Evolutionary conservation across 2,797 vertebrate species (phyloP), one percentile per base, ranked within the genome.

Genomic region (Cygnus olor): DNA sequence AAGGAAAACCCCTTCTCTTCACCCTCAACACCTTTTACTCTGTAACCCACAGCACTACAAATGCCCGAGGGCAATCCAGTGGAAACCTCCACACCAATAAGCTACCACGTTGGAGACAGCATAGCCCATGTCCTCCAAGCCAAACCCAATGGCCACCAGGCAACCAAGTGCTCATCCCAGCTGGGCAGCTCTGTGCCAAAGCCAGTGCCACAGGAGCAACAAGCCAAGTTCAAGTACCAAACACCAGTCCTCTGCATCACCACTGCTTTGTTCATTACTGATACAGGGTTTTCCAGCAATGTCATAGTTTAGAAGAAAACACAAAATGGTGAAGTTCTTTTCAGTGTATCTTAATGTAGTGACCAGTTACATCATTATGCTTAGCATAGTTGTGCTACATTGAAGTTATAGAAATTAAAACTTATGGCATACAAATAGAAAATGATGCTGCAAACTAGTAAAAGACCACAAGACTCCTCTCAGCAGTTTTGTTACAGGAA

Each of bases 371-470:
- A 0, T 34, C n/a, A 2, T 77, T 9, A 38, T 19, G 51, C 32
- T 61, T 77, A 3, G 12, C 14, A 2, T 13, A 44, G 68, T 12
- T 21, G 20, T 0, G 17, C 56, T 45, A 38, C 30, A 38, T 0
- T 36, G 8, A 19, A 45, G 14, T 36, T 19, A 40, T 14, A 53
- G 6, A 22, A 64, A 72, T 14, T 2, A 32, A 49, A 61, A 15
- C 34, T 6, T 18, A 25, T 3, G 22, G 15, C 14, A 11, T 4
- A 21, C 30, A 78, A 88, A 38, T 2, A 25, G 2, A 6, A 85
- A 51, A 34, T 1, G 32, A 85, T 34, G 17, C 2, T 8, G 25
- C 15, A 69, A 36, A 65, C 19, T 14, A 53, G 28, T 3, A 32
- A 45, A 84, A 90, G 63, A 81, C 54, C 20, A 3, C 15, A n/a